A percentile compares a stretch with the other conserved stretches of the same genome.
Evolutionary conservation across 2,797 vertebrate genomes (phyloP).

Genomic region (Oreochromis mossambicus): DNA sequence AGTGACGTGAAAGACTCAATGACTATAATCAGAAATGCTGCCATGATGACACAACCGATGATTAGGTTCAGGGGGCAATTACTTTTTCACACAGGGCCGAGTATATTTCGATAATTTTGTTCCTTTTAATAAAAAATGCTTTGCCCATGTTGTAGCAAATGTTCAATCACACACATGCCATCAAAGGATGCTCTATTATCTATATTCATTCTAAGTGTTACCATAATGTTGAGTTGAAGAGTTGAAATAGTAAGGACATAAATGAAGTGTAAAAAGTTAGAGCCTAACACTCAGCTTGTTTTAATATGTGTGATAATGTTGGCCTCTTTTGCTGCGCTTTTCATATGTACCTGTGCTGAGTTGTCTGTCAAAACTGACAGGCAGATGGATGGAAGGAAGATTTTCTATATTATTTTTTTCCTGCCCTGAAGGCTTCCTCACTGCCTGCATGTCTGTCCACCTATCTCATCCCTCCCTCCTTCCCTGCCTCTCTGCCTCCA

Average conservation of each 20-base stretch:
- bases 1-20: background rate
- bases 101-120: rapidly evolving
- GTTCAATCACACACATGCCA: background rate
- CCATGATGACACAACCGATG: background rate
- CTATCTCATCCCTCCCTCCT: background rate
- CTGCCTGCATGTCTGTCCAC: background rate
- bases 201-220: background rate
- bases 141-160: background rate
- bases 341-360: background rate
- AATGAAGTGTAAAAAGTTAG: background rate
- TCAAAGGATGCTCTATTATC: background rate
- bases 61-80: background rate
- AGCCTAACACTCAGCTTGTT: background rate
- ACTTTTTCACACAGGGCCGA: background rate
- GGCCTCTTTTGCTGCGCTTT: background rate
- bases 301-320: background rate
- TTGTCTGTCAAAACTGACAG: slow-evolving; percentile 27
- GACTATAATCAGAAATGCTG: background rate
- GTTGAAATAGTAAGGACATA: background rate
- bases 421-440: background rate
- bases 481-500: background rate
- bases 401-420: slow-evolving; percentile 22
- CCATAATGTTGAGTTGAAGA: background rate
- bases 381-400: slow-evolving; percentile 22
- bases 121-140: background rate